Evolutionary conservation across 2,113 vertebrate species (phyloP), one percentile per base, ranked within the genome.

Genomic region (Zingel zingel): DNA sequence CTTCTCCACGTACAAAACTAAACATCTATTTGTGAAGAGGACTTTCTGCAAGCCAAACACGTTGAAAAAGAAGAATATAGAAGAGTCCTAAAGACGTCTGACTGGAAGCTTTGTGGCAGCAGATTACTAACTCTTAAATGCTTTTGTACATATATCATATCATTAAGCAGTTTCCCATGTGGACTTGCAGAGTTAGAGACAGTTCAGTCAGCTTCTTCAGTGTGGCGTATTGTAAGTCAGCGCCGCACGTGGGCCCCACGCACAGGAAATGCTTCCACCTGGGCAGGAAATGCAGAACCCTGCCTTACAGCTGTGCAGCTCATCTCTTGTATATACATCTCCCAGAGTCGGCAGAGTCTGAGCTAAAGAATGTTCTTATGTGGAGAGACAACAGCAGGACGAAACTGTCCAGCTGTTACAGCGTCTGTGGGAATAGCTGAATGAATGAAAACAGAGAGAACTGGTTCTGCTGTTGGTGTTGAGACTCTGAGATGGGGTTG

Each of bases 231-330:
- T 30, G 16, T 54, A 16, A 30, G 25, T 8, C 30, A 11, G 50
- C 16, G 6, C 51, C 1, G 51, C 30, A 4, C 5, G 30, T 3
- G 75, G 68, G 50, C 62, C 69, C n/a, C 18, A 33, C 68, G 36
- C 80, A 74, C 80, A 84, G 89, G 87, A 92, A 92, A 77, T 53
- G 76, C 39, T 19, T 18, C 70, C 62, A 81, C 79, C 71, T 74
- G 63, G 82, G 80, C 82, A 89, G 87, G 84, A 91, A 89, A 65
- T 71, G 65, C 71, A 66, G 50, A 51, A 12, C 21, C 13, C 54
- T 27, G 66, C 66, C 81, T 61, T 45, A 53, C 89, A 91, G 89
- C 89, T 92, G 91, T 76, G 66, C 65, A 75, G 64, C 71, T 76
- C 58, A 23, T 57, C 74, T 78, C 74, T 23, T 21, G 10, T 9